Percentiles rank a stretch among this genome's conserved stretches.
Conservation (phyloP, 2,888 invertebrate species). For the Nowickia ferox region DNA sequence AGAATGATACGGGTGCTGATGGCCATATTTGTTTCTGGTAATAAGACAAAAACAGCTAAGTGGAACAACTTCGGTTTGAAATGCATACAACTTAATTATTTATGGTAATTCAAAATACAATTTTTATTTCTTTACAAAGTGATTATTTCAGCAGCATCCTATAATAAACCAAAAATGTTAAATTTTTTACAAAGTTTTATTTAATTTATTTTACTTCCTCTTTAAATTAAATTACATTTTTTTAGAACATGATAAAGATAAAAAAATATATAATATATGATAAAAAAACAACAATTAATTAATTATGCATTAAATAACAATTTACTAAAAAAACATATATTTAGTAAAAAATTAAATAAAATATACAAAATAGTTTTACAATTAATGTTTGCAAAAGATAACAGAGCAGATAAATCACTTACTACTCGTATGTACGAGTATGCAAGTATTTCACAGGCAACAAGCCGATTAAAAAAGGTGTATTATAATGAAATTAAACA, state of each 20-base stretch:
- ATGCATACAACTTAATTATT: too few relatives aligned
- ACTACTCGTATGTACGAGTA: too few relatives aligned
- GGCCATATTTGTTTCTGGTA: too few relatives aligned
- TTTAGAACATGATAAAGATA: too few relatives aligned
- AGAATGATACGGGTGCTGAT: too few relatives aligned
- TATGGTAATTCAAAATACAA: too few relatives aligned
- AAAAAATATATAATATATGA: too few relatives aligned
- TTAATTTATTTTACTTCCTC: neutral
- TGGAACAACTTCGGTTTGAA: too few relatives aligned
- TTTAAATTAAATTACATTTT: too few relatives aligned
- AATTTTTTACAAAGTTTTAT: conserved; percentile 15
- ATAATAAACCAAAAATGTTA: neutral
- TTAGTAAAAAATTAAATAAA: conserved; percentile 17
- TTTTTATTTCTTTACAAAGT: too few relatives aligned
- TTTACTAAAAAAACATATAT: neutral
- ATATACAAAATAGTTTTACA: conserved; percentile 31
- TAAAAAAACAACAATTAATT: conserved; percentile 5
- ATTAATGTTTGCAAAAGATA: neutral
- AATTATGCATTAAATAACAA: conserved; percentile 38
- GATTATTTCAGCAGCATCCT: neutral
- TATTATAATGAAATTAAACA: conserved; percentile 5
- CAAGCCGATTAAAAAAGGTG: neutral
- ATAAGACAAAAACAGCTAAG: too few relatives aligned
- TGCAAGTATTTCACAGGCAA: conserved; percentile 21
- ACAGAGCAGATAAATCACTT: conserved; percentile 32